phyloP scores from a whole-genome alignment of 2,888 invertebrate species.

The Salpingus planirostris region DNA sequence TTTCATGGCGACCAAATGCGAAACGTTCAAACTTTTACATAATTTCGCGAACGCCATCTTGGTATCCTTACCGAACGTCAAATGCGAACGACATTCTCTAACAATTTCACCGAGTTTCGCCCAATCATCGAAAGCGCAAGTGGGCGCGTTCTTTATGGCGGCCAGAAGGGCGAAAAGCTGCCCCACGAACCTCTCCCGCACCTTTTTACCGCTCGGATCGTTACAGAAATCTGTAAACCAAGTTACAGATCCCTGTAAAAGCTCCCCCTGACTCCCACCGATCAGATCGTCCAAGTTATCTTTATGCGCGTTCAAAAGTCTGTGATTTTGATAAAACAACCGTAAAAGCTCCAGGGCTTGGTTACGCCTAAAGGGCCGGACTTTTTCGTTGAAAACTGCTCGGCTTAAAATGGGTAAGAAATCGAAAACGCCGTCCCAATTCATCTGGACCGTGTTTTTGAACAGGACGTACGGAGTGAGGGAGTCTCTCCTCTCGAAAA shows the following conservation, averaged over 20 bases:
- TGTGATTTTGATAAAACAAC: slow-evolving; percentile 55
- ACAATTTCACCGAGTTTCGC: slow-evolving; percentile 34
- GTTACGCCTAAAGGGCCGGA: slow-evolving; percentile 56
- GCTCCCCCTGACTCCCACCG: slow-evolving; percentile 43
- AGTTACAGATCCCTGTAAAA: slow-evolving; percentile 41
- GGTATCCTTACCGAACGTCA: slow-evolving; percentile 40
- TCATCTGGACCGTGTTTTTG: slow-evolving; percentile 53
- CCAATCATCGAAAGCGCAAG: slow-evolving; percentile 39
- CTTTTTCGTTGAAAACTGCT: slow-evolving; percentile 50
- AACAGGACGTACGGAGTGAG: slow-evolving; percentile 57
- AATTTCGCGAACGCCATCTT: slow-evolving; percentile 43
- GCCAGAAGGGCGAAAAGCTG: slow-evolving; percentile 48
- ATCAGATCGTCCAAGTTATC: slow-evolving; percentile 12
- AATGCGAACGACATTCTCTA: slow-evolving; percentile 33
- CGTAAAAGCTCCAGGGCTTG: slow-evolving; percentile 59
- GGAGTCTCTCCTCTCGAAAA: slow-evolving; percentile 56
- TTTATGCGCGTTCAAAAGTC: slow-evolving; percentile 40
- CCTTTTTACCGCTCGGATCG: slow-evolving; percentile 35
- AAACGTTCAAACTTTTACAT: slow-evolving; percentile 38
- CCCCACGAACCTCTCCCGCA: slow-evolving; percentile 51
- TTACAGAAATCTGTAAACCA: slow-evolving; percentile 37
- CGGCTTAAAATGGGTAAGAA: slow-evolving; percentile 51
- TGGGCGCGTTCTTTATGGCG: slow-evolving; percentile 42
- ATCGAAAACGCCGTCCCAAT: slow-evolving; percentile 56
- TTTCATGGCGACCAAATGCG: slow-evolving; percentile 31